Evolutionary conservation across 2,113 vertebrate genomes (phyloP).

Genomic region (Scomber colias): DNA sequence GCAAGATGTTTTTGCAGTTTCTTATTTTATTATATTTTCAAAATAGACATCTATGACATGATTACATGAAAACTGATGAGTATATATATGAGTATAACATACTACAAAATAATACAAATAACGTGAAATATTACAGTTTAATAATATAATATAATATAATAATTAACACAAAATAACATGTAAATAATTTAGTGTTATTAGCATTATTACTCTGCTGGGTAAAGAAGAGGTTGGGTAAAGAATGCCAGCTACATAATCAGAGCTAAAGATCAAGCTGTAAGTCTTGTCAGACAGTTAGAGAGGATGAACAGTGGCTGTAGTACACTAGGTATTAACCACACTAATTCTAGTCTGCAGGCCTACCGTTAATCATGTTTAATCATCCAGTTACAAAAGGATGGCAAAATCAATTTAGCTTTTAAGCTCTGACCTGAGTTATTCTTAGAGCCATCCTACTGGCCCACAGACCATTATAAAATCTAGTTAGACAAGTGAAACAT

Average conservation of each 20-base stretch:
- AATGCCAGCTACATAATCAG: neutral
- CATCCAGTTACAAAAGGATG: constrained; percentile 39
- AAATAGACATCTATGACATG: no score
- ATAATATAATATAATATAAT: no score
- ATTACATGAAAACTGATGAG: no score
- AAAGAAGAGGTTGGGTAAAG: neutral
- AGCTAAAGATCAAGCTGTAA: neutral
- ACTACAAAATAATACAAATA: no score
- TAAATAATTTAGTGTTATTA: neutral
- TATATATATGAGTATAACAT: no score
- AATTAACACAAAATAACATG: no score
- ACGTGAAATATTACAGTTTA: no score
- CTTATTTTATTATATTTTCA: no score
- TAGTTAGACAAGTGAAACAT: constrained; percentile 29
- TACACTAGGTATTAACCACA: constrained; percentile 28
- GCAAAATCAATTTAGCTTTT: constrained; percentile 45
- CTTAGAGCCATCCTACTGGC: constrained; percentile 19
- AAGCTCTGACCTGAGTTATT: constrained; percentile 63
- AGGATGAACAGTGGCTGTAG: constrained; percentile 6
- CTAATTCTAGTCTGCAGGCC: constrained; percentile 38
- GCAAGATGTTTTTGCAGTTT: no score
- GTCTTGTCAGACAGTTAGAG: neutral
- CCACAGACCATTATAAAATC: constrained; percentile 36
- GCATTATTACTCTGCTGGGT: neutral
- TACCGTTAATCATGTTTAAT: constrained; percentile 20